Conservation (phyloP, 2,888 invertebrate genomes). For the Atrina japonica region DNA sequence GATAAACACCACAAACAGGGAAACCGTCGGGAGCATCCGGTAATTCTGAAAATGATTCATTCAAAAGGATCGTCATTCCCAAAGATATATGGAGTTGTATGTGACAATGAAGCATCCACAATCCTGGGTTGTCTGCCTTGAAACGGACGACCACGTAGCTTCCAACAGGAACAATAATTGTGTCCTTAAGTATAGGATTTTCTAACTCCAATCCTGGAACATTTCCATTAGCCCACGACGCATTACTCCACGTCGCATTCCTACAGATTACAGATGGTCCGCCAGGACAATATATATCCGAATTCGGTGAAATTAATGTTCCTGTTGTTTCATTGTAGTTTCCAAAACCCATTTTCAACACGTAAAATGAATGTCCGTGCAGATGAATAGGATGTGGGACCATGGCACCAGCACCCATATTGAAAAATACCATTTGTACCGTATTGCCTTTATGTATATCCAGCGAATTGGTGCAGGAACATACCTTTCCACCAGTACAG, state of each 20-base stretch:
- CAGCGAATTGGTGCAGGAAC: slow-evolving; percentile 65
- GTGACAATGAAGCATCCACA: slow-evolving; percentile 73
- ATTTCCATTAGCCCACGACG: slow-evolving; percentile 53
- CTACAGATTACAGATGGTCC: slow-evolving; percentile 46
- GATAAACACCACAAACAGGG: slow-evolving; percentile 49
- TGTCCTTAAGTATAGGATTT: slow-evolving; percentile 65
- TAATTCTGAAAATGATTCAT: slow-evolving; percentile 53
- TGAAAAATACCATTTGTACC: slow-evolving; percentile 69
- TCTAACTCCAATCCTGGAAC: slow-evolving; percentile 56
- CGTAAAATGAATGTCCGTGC: slow-evolving; percentile 76
- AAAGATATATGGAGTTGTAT: slow-evolving; percentile 62
- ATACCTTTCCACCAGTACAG: slow-evolving; percentile 41
- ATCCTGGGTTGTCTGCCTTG: slow-evolving; percentile 69
- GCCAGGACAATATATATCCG: slow-evolving; percentile 47
- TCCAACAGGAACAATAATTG: slow-evolving; percentile 67
- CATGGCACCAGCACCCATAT: slow-evolving; percentile 63
- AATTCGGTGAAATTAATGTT: slow-evolving; percentile 23
- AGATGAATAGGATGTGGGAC: slow-evolving; percentile 74
- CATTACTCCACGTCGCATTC: slow-evolving; percentile 58
- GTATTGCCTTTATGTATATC: slow-evolving; percentile 59
- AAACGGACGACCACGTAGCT: slow-evolving; percentile 70
- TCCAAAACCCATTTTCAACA: slow-evolving; percentile 71
- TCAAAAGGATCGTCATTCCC: slow-evolving; percentile 68
- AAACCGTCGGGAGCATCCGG: slow-evolving; percentile 55
- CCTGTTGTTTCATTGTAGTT: slow-evolving; percentile 40